These are phyloP conservation scores for Periparus ater DNA, from an alignment of 2,797 vertebrate species.

Conservation along the genomic window DNA sequence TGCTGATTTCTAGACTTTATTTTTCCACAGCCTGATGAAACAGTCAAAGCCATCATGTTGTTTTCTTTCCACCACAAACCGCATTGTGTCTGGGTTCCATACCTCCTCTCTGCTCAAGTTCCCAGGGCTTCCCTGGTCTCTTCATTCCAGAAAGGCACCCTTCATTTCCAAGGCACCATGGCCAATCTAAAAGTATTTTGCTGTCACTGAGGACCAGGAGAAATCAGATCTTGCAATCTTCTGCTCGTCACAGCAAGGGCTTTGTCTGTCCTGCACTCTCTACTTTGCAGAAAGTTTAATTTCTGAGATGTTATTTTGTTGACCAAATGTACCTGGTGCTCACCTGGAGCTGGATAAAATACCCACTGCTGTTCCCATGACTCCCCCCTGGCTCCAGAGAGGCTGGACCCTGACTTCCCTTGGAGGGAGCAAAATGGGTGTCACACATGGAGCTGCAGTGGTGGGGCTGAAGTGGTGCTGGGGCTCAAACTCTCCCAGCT, in stretches of 20 bases:
- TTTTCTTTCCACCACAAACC: not conserved
- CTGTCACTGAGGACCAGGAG: not conserved
- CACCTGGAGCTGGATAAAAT: not conserved
- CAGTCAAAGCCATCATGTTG: not conserved
- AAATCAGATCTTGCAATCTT: not conserved
- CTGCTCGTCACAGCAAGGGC: not conserved
- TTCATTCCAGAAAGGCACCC: not conserved
- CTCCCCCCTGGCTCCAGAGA: fast-evolving
- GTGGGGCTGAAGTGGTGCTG: not conserved
- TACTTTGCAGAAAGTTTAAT: fast-evolving
- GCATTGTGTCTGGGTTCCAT: fast-evolving
- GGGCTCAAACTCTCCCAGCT: not conserved
- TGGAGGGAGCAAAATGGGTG: not conserved
- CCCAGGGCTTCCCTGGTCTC: not conserved
- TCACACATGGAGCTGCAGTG: fast-evolving
- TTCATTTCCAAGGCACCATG: not conserved
- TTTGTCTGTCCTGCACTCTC: not conserved
- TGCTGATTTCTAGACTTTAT: not conserved
- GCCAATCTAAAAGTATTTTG: not conserved
- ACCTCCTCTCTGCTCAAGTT: not conserved
- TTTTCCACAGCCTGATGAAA: not conserved
- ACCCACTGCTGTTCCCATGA: fast-evolving
- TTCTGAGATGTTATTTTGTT: not conserved
- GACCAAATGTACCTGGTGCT: not conserved
- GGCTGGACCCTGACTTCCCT: not conserved